Evolutionary conservation across 2,797 vertebrate species (phyloP).

Genomic region (Meda fulgida): DNA sequence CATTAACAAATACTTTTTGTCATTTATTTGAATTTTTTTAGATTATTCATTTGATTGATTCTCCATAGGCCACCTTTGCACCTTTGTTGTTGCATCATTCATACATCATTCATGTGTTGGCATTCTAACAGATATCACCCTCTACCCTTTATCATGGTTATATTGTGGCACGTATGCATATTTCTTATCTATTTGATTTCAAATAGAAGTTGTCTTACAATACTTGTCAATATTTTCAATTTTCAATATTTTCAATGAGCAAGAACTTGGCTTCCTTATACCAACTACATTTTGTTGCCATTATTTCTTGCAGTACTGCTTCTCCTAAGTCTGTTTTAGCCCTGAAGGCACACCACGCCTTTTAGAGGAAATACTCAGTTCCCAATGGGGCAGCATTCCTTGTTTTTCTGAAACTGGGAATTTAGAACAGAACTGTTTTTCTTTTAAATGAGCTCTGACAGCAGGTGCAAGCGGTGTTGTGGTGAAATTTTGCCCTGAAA

Average conservation of each 20-base stretch:
- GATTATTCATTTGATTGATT: neutral
- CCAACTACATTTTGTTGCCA: conserved; percentile 33
- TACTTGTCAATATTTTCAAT: no score
- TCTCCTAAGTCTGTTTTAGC: conserved; percentile 32
- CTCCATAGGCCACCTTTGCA: neutral
- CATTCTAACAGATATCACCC: neutral
- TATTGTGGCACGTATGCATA: neutral
- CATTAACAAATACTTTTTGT: no score
- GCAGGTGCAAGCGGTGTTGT: neutral
- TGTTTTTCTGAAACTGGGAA: conserved; percentile 52
- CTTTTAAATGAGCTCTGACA: neutral
- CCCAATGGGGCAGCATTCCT: conserved; percentile 68
- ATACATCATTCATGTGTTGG: neutral
- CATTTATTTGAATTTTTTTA: neutral
- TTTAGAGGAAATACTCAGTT: conserved; percentile 61
- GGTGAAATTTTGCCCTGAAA: neutral
- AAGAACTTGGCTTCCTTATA: neutral
- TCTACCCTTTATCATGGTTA: neutral
- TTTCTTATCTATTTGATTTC: neutral
- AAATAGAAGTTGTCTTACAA: neutral
- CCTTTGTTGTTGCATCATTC: neutral
- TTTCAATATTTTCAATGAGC: neutral
- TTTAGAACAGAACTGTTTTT: neutral
- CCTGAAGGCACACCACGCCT: conserved; percentile 53
- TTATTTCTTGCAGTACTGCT: conserved; percentile 17